phyloP scores from a whole-genome alignment of 1,140 invertebrate species.

The Eumeta japonica region DNA sequence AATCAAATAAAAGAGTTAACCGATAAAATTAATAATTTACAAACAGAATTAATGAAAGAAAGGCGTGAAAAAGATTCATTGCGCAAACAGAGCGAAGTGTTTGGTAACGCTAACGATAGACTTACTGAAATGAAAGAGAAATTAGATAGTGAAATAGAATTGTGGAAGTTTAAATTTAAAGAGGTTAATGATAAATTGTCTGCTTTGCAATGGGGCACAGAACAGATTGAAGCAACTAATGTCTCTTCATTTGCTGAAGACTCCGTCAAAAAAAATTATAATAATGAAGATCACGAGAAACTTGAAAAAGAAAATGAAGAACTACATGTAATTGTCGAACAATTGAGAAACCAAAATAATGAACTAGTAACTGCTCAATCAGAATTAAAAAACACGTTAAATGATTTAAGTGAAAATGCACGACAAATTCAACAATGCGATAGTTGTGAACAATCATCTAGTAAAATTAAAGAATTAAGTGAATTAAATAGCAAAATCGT shows the following conservation, averaged over 20 bases:
- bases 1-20: conserved; percentile 66
- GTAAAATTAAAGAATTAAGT: conserved; percentile 13
- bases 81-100: conserved; percentile 69
- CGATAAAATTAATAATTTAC: conserved; percentile 62
- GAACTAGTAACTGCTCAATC: conserved; percentile 20
- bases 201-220: conserved; percentile 60
- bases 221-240: conserved; percentile 10
- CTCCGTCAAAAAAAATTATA: conserved; percentile 1
- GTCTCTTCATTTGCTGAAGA: too few relatives aligned
- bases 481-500: conserved; percentile 19
- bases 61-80: conserved; percentile 66
- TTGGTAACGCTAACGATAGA: conserved; percentile 75
- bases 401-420: conserved; percentile 9
- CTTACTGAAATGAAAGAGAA: conserved; percentile 77
- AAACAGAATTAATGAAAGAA: conserved; percentile 59
- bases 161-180: conserved; percentile 68
- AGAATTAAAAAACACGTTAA: conserved; percentile 22
- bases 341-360: conserved; percentile 31
- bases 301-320: conserved; percentile 71
- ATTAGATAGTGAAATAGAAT: conserved; percentile 69
- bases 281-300: conserved; percentile 59
- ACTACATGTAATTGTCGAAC: conserved; percentile 65
- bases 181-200: conserved; percentile 64
- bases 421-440: conserved; percentile 17
- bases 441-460: conserved; percentile 12